Evolutionary conservation across 1,140 invertebrate genomes (phyloP).

Genomic region (Calliphora vicina): DNA sequence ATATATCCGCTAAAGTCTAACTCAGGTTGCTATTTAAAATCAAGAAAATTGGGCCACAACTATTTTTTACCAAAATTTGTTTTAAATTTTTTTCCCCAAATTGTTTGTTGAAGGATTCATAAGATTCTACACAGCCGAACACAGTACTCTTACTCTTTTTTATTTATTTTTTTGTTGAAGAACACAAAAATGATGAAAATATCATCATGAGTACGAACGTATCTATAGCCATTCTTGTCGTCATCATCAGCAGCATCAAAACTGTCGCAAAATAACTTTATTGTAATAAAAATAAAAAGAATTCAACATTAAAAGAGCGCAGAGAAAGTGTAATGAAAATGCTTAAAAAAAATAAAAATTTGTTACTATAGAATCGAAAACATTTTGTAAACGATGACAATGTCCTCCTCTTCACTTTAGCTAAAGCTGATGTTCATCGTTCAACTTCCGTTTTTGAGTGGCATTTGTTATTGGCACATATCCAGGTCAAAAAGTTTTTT

Average conservation of each 20-base stretch:
- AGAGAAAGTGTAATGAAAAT: not conserved
- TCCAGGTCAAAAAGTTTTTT: constrained; percentile 29
- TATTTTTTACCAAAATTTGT: no score
- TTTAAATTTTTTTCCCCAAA: no score
- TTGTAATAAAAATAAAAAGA: not conserved
- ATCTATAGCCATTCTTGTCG: not conserved
- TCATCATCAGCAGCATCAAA: not conserved
- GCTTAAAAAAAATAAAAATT: not conserved
- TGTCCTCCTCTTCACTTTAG: not conserved
- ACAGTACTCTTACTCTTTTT: no score
- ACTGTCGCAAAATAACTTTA: not conserved
- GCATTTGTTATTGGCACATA: constrained; percentile 34
- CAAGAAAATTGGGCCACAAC: no score
- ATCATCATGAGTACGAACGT: not conserved
- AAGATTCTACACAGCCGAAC: no score
- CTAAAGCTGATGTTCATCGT: constrained; percentile 15
- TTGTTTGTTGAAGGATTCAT: no score
- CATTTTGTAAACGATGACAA: constrained; percentile 19
- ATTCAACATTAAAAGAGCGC: not conserved
- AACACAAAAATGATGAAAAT: no score
- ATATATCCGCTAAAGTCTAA: no score
- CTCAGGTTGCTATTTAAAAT: no score
- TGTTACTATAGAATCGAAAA: not conserved
- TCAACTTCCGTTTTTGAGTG: constrained; percentile 24
- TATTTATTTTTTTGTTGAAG: no score